Evolutionary conservation across 2,888 invertebrate species (phyloP), one percentile per base, ranked within the genome.

Genomic region (Drosophila flavopinicola): DNA sequence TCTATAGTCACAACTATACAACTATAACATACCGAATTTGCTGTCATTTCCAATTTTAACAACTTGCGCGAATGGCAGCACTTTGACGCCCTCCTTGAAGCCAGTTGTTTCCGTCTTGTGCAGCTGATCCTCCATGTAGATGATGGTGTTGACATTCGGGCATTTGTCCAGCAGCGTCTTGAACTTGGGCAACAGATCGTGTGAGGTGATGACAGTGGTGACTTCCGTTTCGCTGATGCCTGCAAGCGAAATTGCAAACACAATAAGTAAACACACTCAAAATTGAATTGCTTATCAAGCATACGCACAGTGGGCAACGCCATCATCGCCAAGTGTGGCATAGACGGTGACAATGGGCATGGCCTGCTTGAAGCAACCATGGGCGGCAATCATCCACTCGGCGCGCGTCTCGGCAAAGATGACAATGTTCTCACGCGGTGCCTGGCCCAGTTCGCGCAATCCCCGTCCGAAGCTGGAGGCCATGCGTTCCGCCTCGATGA

Each of bases 341-440:
- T 99, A 99, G 78, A 99, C 95, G 0, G 99, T 99, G 2, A 98
- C 98, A 88, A 99, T 96, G 93, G 97, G 95, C 89, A 97, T 95
- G 90, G 96, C 97, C 92, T 96, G 96, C 90, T 97, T 97, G 92
- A 99, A 98, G 91, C 98, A 96, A 51, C 98, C 98, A 88, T 99
- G 97, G 1, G 98, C 98, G 0, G 98, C 96, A 45, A 99, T 93
- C 95, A 99, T 96, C 99, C 99, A 99, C 92, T 99, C 99, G 42
- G 97, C 97, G 78, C 99, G 93, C 0, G 99, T 99, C 92, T 99
- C 99, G 0, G 99, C 98, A 92, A 98, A 99, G 88, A 99, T 95
- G 53, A 96, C 97, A 75, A 99, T 93, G 90, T 96, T 96, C 66
- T 94, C 92, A 7, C 93, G 93, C 6, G 95, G 94, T 77, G 92